Percentiles rank a stretch among this genome's conserved stretches.
These are phyloP conservation scores for Sericinus montela DNA, from an alignment of 2,888 invertebrate species.

Conservation along the genomic window DNA sequence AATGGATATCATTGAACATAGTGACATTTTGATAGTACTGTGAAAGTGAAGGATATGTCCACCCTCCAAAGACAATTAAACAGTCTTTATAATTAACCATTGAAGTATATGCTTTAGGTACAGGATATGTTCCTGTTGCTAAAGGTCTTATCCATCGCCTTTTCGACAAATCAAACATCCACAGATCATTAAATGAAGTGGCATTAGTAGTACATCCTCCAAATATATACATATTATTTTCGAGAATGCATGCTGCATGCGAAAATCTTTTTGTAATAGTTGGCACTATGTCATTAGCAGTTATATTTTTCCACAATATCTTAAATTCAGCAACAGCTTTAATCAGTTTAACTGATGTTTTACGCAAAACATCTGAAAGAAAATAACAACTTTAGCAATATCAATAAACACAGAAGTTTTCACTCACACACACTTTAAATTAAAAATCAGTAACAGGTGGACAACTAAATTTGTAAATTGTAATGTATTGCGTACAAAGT, in stretches of 20 bases:
- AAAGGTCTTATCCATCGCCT: slow-evolving; percentile 91
- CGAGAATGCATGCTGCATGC: slow-evolving; percentile 91
- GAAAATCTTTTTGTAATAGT: slow-evolving; percentile 95
- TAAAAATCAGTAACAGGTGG: no score
- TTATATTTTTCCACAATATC: slow-evolving; percentile 85
- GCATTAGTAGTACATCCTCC: slow-evolving; percentile 96
- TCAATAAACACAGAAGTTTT: no score
- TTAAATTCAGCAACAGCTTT: slow-evolving; percentile 88
- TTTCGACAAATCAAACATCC: slow-evolving; percentile 93
- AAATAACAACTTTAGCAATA: no score
- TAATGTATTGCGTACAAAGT: no score
- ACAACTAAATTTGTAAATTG: no score
- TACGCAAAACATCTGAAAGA: slow-evolving; percentile 87
- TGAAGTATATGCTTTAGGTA: slow-evolving; percentile 96
- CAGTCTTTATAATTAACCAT: slow-evolving; percentile 92
- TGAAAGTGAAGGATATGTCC: slow-evolving; percentile 94
- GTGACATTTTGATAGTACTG: slow-evolving; percentile 91
- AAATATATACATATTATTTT: slow-evolving; percentile 95
- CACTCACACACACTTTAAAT: no score
- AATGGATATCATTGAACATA: slow-evolving; percentile 94
- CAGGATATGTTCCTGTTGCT: slow-evolving; percentile 92
- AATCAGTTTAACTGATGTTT: slow-evolving; percentile 85
- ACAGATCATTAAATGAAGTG: slow-evolving; percentile 98
- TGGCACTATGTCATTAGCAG: slow-evolving; percentile 79
- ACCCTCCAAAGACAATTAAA: slow-evolving; percentile 95